Conservation (phyloP, 2,113 vertebrate genomes). For the Spea bombifrons region DNA sequence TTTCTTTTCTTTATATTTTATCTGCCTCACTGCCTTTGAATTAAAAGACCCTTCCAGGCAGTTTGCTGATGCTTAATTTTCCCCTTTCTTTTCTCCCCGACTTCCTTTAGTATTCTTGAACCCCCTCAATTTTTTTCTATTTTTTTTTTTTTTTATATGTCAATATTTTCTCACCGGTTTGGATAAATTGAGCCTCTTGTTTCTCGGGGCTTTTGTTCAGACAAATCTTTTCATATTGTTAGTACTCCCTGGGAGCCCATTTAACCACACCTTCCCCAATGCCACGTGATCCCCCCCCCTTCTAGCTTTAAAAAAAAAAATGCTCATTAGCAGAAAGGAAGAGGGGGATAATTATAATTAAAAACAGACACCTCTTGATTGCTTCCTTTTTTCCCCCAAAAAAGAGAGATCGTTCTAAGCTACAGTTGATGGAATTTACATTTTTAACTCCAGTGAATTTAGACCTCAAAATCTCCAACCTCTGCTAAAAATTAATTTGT, state of each 20-base stretch:
- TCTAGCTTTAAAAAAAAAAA: conserved; percentile 46
- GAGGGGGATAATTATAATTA: conserved; percentile 65
- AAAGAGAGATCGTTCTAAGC: conserved; percentile 48
- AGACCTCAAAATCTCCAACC: neutral
- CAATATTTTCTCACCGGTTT: conserved; percentile 63
- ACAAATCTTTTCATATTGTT: conserved; percentile 77
- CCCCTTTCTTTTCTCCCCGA: neutral
- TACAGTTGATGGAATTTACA: neutral
- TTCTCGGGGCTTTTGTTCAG: conserved; percentile 77
- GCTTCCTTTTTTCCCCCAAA: conserved; percentile 41
- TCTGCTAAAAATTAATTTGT: neutral
- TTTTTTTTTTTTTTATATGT: neutral
- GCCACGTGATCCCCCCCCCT: conserved; percentile 58
- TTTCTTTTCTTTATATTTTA: conserved; percentile 57
- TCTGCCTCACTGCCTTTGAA: conserved; percentile 63
- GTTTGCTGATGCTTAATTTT: conserved; percentile 47
- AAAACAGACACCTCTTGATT: conserved; percentile 63
- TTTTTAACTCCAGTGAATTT: neutral
- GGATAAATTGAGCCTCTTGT: conserved; percentile 68
- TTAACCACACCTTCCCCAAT: conserved; percentile 58
- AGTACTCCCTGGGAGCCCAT: conserved; percentile 69
- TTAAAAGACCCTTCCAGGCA: conserved; percentile 56
- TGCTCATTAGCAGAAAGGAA: conserved; percentile 62
- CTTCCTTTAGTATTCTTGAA: neutral
- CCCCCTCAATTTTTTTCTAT: neutral